These are phyloP conservation scores for Sarcophaga rosellei DNA, from an alignment of 2,888 invertebrate genomes.

Conservation along the genomic window DNA sequence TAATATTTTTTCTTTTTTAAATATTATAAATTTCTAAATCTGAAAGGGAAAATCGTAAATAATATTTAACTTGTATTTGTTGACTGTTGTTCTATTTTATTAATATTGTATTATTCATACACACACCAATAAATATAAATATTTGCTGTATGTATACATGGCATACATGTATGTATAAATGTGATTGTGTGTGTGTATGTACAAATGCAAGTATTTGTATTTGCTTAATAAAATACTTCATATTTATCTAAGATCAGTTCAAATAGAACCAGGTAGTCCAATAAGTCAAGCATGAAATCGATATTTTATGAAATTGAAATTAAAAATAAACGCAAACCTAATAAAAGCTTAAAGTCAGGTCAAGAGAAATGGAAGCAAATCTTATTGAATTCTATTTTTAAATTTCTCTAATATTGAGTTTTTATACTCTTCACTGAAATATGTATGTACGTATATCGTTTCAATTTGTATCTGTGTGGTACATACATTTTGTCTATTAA, in stretches of 20 bases:
- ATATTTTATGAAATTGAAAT: conserved; percentile 37
- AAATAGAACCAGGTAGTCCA: conserved; percentile 43
- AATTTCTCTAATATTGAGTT: background rate
- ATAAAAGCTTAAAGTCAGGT: background rate
- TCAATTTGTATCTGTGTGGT: too few relatives aligned
- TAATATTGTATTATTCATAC: conserved; percentile 10
- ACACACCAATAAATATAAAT: background rate
- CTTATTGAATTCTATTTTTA: background rate
- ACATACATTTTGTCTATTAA: background rate
- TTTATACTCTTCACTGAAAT: too few relatives aligned
- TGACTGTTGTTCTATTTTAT: conserved; percentile 24
- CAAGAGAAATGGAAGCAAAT: background rate
- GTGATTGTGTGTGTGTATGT: too few relatives aligned
- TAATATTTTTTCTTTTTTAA: conserved; percentile 7
- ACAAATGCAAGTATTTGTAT: background rate
- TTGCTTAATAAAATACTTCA: conserved; percentile 21
- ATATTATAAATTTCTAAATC: conserved; percentile 21
- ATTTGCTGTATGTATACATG: background rate
- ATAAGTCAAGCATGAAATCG: conserved; percentile 55
- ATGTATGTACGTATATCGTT: too few relatives aligned
- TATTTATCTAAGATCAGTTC: conserved; percentile 37
- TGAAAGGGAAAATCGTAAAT: conserved; percentile 18
- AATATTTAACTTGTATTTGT: conserved; percentile 1
- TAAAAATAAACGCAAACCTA: conserved; percentile 2
- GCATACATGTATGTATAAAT: background rate